Base-by-base conservation (phyloP, 2,888 invertebrate species). In the Fissipunctia ypsillon region DNA sequence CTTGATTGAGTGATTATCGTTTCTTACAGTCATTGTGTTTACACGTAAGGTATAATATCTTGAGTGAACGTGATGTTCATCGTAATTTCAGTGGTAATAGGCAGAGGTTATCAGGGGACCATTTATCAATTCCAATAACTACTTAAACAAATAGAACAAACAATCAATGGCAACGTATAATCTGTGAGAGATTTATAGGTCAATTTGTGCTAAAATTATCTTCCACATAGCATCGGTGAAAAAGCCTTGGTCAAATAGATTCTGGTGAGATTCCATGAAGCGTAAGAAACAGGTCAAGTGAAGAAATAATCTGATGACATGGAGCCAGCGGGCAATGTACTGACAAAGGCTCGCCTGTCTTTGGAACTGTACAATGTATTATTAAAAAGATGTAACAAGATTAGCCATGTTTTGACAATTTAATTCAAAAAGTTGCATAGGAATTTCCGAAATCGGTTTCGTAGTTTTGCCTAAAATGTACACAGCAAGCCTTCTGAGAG, bases 231-330 rank as follows among this genome's bases (percentile, higher is more conserved):
- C n/a, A 61, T 74, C 65, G 48, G 50, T 43, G 35, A 31, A 35
- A 35, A 61, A 63, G 2, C 56, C 59, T 80, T 50, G 50, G 52
- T 70, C 57, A 68, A 78, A 66, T 86, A 81, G 73, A 71, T 80
- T 78, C 60, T 77, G 69, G 54, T 59, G 50, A 70, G 81, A 84
- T 79, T 69, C 57, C 70, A 76, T 77, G 82, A 76, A 68, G 69
- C 74, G 79, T 73, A 50, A 75, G 69, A 84, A 84, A 63, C 76
- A 79, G 86, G 84, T 84, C 84, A 86, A 84, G 81, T 81, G 76
- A 57, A 66, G 75, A 73, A 71, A 63, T 73, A 82, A 77, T 75
- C 79, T 81, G 82, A 84, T 84, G 69, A 73, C 38, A 63, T 60
- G 61, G 60, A 68, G 72, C 28, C 54, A 41, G 65, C 61, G 69